Conservation (phyloP, 2,888 invertebrate species). For the Ormia ochracea region DNA sequence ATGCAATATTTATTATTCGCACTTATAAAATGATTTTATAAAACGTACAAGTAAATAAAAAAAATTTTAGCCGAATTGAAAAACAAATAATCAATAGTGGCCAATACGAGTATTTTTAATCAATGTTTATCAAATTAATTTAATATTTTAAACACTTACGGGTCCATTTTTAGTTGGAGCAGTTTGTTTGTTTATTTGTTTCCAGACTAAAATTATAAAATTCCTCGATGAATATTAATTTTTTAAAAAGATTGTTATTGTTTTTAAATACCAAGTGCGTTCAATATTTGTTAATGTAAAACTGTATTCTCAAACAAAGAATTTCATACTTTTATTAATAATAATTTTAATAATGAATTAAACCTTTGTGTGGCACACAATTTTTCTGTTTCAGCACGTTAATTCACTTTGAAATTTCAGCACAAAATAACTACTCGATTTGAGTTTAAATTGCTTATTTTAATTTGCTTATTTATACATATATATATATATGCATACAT, state of each 20-base stretch:
- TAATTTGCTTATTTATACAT: background rate
- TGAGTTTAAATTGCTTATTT: too few species aligned
- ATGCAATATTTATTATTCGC: constrained; percentile 1
- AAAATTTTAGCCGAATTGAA: background rate
- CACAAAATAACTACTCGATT: constrained; percentile 53
- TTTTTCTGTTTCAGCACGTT: constrained; percentile 38
- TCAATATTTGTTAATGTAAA: constrained; percentile 12
- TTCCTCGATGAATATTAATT: background rate
- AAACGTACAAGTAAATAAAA: background rate
- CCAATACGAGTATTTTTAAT: background rate
- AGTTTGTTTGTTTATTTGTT: background rate
- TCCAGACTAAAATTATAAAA: constrained; percentile 2
- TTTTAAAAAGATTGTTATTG: background rate
- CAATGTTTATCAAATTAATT: constrained; percentile 6
- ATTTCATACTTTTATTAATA: background rate
- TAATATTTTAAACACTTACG: constrained; percentile 54
- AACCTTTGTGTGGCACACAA: background rate
- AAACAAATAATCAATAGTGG: constrained; percentile 26
- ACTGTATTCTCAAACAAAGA: constrained; percentile 2
- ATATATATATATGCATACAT: background rate
- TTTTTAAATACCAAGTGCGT: constrained; percentile 1
- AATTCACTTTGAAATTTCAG: constrained; percentile 60
- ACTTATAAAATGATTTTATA: background rate
- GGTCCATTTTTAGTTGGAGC: constrained; percentile 33
- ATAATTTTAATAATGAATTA: too few species aligned